Evolutionary conservation across 1,140 invertebrate species (phyloP).

Genomic region (Drosophila mojavensis): DNA sequence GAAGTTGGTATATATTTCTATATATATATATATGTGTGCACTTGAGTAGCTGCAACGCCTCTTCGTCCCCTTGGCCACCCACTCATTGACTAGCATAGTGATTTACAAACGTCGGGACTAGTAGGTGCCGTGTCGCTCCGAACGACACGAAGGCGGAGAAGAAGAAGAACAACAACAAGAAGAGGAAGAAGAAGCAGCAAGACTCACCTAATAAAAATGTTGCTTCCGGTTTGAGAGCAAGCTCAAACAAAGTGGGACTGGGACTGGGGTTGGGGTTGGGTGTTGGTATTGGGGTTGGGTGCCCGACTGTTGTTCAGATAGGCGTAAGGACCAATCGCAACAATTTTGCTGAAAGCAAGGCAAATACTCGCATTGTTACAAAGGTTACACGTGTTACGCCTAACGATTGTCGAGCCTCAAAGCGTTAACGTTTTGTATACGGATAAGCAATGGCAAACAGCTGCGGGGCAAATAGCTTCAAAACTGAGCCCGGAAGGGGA

Average conservation of each 20-base stretch:
- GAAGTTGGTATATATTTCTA: conserved; percentile 5
- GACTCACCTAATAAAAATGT: conserved; percentile 61
- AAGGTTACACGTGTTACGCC: conserved; percentile 65
- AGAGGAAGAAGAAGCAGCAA: background rate
- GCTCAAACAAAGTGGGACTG: background rate
- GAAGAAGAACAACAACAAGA: background rate
- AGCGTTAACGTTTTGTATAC: conserved; percentile 67
- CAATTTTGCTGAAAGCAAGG: conserved; percentile 53
- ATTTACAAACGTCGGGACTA: conserved; percentile 60
- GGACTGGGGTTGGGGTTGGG: background rate
- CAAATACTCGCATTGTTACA: conserved; percentile 44
- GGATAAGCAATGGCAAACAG: conserved; percentile 54
- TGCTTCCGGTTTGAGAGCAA: conserved; percentile 21
- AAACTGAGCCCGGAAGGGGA: background rate
- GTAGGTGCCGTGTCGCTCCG: conserved; percentile 41
- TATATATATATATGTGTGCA: conserved; percentile 27
- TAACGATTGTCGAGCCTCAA: conserved; percentile 59
- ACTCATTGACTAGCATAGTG: conserved; percentile 49
- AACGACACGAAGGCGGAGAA: conserved; percentile 11
- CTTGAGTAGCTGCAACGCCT: conserved; percentile 21
- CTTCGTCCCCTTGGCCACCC: background rate
- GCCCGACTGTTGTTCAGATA: conserved; percentile 7
- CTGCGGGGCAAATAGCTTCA: conserved; percentile 13
- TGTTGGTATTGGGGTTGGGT: background rate
- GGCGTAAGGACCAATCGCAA: conserved; percentile 46